These are phyloP conservation scores for Crotalus tigris DNA, from an alignment of 2,113 vertebrate species.

Conservation along the genomic window DNA sequence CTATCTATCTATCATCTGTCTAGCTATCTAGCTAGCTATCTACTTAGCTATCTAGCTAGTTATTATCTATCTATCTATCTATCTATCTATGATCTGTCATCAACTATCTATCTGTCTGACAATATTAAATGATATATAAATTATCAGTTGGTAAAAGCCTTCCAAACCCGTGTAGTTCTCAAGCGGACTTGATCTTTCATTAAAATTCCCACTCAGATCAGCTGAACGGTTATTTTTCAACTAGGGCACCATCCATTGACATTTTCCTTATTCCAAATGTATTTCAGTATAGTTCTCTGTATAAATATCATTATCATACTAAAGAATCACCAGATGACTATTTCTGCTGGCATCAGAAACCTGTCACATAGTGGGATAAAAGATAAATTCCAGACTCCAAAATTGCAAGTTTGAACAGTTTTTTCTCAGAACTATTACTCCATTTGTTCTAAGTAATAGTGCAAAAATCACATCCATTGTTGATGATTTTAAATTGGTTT, in stretches of 20 bases:
- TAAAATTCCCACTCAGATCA: not conserved
- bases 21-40: too few species aligned
- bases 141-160: not conserved
- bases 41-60: too few species aligned
- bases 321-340: not conserved
- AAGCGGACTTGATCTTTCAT: not conserved
- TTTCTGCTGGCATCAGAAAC: not conserved
- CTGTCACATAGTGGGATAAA: not conserved
- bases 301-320: not conserved
- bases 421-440: not conserved
- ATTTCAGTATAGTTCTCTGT: not conserved
- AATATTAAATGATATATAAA: not conserved
- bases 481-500: not conserved
- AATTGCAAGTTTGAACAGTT: not conserved
- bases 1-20: too few species aligned
- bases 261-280: not conserved
- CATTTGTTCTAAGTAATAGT: not conserved
- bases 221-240: not conserved
- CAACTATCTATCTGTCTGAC: not conserved
- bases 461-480: not conserved
- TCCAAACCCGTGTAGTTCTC: not conserved
- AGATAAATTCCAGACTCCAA: not conserved
- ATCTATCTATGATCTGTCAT: not conserved
- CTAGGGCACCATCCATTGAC: not conserved
- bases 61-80: too few species aligned